Percentiles rank a stretch among this genome's conserved stretches.
Evolutionary conservation across 2,113 vertebrate species (phyloP).

Genomic region (Platysteira castanea): DNA sequence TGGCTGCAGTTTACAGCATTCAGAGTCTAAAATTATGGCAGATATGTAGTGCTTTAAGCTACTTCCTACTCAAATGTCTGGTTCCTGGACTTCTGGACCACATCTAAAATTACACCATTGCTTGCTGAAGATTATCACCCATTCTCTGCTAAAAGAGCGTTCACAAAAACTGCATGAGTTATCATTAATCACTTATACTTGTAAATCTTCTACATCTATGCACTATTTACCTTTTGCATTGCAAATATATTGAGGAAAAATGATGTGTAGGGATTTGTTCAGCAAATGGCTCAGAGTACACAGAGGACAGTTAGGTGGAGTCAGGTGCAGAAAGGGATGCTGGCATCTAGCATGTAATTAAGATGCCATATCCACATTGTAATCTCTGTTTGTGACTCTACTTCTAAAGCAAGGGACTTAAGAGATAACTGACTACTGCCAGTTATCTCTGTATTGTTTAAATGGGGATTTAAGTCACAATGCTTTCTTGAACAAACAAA

Average conservation of each 20-base stretch:
- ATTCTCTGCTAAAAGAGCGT: neutral
- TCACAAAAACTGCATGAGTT: neutral
- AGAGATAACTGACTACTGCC: neutral
- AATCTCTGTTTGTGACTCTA: neutral
- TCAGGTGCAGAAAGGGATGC: neutral
- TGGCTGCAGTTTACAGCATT: neutral
- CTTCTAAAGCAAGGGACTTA: neutral
- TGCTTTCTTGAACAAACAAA: neutral
- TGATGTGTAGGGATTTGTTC: neutral
- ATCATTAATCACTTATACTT: neutral
- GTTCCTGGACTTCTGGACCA: neutral
- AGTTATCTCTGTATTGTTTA: neutral
- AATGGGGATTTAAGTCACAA: neutral
- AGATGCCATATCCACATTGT: neutral
- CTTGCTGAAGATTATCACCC: neutral
- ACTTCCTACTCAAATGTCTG: neutral
- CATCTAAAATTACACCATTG: neutral
- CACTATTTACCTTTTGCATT: neutral
- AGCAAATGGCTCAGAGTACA: neutral
- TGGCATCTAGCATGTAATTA: neutral
- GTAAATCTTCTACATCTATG: neutral
- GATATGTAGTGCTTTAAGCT: neutral
- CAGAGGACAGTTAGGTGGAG: neutral
- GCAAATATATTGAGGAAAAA: neutral
- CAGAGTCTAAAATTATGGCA: constrained; percentile 11